Conservation (phyloP, 2,888 invertebrate genomes). For the Bugulina stolonifera region DNA sequence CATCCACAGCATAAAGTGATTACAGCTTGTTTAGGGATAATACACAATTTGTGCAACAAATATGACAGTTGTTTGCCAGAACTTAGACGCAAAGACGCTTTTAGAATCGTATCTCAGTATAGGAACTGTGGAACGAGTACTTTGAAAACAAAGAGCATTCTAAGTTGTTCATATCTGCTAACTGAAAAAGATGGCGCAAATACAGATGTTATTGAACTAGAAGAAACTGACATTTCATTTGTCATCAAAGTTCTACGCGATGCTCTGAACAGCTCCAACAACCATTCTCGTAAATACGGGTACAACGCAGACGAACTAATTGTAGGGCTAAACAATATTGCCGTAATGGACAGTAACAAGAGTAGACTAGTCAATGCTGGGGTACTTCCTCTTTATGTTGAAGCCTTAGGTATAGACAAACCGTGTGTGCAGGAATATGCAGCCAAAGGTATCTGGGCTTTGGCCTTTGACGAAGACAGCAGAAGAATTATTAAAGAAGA, state of each 20-base stretch:
- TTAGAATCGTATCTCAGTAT: neutral
- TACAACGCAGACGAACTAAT: constrained; percentile 37
- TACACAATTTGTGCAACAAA: constrained; percentile 23
- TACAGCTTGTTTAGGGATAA: neutral
- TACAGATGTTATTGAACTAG: neutral
- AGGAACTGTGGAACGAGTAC: neutral
- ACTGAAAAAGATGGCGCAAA: neutral
- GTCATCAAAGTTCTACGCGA: constrained; percentile 20
- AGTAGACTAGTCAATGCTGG: constrained; percentile 3
- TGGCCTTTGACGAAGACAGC: constrained; percentile 23
- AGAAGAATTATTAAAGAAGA: neutral
- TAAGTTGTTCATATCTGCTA: constrained; percentile 1
- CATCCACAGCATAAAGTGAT: constrained; percentile 13
- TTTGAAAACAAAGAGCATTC: constrained; percentile 24
- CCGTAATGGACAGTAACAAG: constrained; percentile 19
- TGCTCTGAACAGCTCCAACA: neutral
- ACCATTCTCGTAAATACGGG: constrained; percentile 34
- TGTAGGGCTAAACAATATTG: constrained; percentile 34
- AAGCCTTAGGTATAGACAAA: constrained; percentile 1
- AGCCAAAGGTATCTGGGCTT: constrained; percentile 26
- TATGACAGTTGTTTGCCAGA: neutral
- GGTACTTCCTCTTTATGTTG: constrained; percentile 24
- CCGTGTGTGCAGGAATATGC: neutral
- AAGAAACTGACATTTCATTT: constrained; percentile 8
- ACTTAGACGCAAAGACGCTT: neutral